Conservation (phyloP, 2,888 invertebrate species). For the Polydrusus pterygomalis region DNA sequence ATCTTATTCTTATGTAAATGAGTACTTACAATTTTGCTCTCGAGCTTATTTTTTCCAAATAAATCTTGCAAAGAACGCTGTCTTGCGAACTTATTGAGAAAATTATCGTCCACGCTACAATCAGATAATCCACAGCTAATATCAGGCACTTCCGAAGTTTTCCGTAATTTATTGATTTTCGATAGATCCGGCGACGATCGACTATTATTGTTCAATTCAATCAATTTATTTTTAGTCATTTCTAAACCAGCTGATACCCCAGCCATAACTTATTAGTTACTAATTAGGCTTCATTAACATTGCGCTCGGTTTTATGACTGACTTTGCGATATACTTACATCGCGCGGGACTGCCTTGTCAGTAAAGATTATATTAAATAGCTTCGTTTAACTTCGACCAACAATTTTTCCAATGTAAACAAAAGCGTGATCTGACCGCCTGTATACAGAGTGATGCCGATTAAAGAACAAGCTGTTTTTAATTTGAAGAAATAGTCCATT, state of each 20-base stretch:
- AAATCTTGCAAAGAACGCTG: constrained; percentile 49
- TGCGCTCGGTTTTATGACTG: constrained; percentile 15
- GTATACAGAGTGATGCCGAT: constrained; percentile 5
- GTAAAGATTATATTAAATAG: constrained; percentile 21
- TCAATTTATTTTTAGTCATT: constrained; percentile 37
- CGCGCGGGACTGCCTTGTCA: constrained; percentile 21
- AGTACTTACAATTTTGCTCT: constrained; percentile 27
- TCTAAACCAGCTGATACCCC: constrained; percentile 25
- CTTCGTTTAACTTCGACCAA: constrained; percentile 31
- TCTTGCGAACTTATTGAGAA: constrained; percentile 31
- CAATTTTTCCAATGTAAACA: constrained; percentile 22
- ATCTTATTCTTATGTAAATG: background rate
- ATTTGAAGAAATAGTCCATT: too few relatives aligned
- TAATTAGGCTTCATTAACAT: constrained; percentile 36
- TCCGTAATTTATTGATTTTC: constrained; percentile 17
- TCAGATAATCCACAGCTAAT: constrained; percentile 11
- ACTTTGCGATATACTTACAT: constrained; percentile 29
- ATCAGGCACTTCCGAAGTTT: constrained; percentile 21
- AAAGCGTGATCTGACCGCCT: background rate
- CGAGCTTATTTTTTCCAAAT: constrained; percentile 17
- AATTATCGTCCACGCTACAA: constrained; percentile 8
- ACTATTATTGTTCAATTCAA: constrained; percentile 30
- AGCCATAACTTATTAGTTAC: constrained; percentile 42
- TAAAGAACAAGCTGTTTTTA: too few relatives aligned
- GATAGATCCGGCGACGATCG: constrained; percentile 28